Evolutionary conservation across 1,140 invertebrate species (phyloP).

Genomic region (honey bee (Apis mellifera)): Amel_HAv3.1 CM009939.2:8009501-8010000

Average conservation of each 20-base stretch:
- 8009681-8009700: neutral
- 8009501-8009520: conserved; percentile 7
- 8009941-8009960: neutral
- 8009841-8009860: conserved; percentile 8
- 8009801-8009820: neutral
- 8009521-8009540: conserved; percentile 31
- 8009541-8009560: conserved; percentile 28
- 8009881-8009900: neutral
- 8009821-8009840: neutral
- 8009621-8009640: conserved; percentile 9
- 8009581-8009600: conserved; percentile 24
- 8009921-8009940: neutral
- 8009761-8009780: neutral
- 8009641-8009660: neutral
- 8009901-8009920: conserved; percentile 10
- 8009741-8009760: neutral
- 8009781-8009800: neutral
- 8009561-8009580: neutral
- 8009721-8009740: neutral
- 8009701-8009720: neutral
- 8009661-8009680: neutral
- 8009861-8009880: neutral
- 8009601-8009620: neutral
- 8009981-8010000: too few species aligned
- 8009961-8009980: neutral